phyloP scores from a whole-genome alignment of 2,797 vertebrate species.

The Benthosema pterotum region DNA sequence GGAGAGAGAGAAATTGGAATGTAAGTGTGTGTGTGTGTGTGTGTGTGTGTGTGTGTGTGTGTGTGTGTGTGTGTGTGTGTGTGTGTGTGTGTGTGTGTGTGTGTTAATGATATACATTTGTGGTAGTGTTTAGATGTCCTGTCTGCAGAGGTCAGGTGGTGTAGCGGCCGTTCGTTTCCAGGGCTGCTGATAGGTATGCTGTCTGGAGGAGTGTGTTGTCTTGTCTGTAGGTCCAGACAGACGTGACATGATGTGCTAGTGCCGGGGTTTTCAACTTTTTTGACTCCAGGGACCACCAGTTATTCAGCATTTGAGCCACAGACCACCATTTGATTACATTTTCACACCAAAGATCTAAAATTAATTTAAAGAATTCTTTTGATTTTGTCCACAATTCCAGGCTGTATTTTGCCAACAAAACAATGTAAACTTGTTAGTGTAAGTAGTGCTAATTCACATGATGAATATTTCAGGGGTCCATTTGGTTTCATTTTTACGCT shows the following conservation, averaged over 20 bases:
- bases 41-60: background rate
- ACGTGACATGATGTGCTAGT: slow-evolving; percentile 12
- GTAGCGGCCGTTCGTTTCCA: slow-evolving; percentile 67
- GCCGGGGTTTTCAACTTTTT: too few relatives aligned
- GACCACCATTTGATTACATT: too few relatives aligned
- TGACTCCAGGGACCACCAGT: too few relatives aligned
- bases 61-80: background rate
- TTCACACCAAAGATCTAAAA: too few relatives aligned
- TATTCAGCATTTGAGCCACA: too few relatives aligned
- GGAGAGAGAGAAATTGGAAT: slow-evolving; percentile 42
- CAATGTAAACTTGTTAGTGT: too few relatives aligned
- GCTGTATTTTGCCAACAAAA: too few relatives aligned
- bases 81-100: background rate
- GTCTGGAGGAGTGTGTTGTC: slow-evolving; percentile 51
- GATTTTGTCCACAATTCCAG: too few relatives aligned
- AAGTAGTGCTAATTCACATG: too few relatives aligned
- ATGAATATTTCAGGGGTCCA: too few relatives aligned
- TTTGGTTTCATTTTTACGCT: too few relatives aligned
- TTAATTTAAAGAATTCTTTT: too few relatives aligned
- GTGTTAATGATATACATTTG: slow-evolving; percentile 56
- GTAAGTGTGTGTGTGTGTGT: slow-evolving; percentile 17
- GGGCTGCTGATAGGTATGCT: slow-evolving; percentile 53
- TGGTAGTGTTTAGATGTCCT: slow-evolving; percentile 69
- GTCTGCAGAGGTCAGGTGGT: slow-evolving; percentile 66
- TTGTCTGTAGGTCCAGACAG: slow-evolving; percentile 37